Evolutionary conservation across 2,113 vertebrate species (phyloP).

Genomic region (Lophius piscatorius): DNA sequence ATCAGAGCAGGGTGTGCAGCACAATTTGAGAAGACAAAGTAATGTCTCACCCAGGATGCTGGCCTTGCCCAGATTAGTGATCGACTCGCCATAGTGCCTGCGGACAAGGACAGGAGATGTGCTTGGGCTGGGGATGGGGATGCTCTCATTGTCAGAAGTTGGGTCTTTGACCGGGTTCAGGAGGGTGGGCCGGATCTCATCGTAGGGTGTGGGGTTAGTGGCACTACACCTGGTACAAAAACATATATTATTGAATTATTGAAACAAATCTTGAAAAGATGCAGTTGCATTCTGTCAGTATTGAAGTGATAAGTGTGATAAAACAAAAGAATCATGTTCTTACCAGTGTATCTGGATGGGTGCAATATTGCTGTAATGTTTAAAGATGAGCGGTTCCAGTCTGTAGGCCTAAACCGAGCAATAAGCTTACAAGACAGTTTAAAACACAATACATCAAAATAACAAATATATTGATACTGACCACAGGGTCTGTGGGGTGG

Average conservation of each 20-base stretch:
- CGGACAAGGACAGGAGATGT: constrained; percentile 91
- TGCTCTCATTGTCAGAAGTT: constrained; percentile 85
- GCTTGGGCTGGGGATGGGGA: constrained; percentile 89
- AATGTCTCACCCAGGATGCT: constrained; percentile 89
- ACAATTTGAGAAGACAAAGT: background rate
- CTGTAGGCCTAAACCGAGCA: constrained; percentile 88
- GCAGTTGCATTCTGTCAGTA: background rate
- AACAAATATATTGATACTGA: constrained; percentile 73
- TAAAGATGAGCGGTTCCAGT: constrained; percentile 94
- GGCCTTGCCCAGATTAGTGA: constrained; percentile 96
- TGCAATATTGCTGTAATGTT: constrained; percentile 95
- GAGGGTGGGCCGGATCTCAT: constrained; percentile 89
- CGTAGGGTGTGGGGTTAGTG: constrained; percentile 88
- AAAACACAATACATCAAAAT: background rate
- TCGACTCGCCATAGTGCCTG: constrained; percentile 94
- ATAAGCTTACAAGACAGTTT: background rate
- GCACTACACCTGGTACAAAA: constrained; percentile 83
- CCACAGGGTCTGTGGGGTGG: constrained; percentile 98
- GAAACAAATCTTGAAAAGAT: background rate
- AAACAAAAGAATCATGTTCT: constrained; percentile 16
- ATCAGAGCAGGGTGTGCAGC: background rate
- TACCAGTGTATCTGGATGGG: constrained; percentile 97
- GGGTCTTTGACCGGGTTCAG: constrained; percentile 90
- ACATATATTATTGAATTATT: background rate
- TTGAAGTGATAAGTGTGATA: background rate